Conservation (phyloP, 2,888 invertebrate genomes). For the Aphidius colemani region DNA sequence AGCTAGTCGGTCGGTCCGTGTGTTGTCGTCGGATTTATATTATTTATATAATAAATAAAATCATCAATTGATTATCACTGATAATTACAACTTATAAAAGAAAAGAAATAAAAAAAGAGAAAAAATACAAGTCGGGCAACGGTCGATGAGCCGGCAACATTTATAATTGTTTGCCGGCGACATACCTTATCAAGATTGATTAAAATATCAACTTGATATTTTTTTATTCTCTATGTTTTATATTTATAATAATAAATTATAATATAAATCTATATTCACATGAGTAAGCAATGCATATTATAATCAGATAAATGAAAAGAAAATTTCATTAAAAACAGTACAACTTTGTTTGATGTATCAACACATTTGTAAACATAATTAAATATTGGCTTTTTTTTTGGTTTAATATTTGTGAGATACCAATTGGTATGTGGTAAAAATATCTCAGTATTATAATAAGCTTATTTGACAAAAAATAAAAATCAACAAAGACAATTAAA, state of each 20-base stretch:
- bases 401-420: not conserved
- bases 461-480: not conserved
- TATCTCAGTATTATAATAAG: not conserved
- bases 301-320: no score
- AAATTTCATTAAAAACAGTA: not conserved
- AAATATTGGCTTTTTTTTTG: not conserved
- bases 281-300: no score
- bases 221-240: no score
- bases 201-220: no score
- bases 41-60: not conserved
- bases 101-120: no score
- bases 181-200: no score
- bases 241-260: no score
- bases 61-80: not conserved
- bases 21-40: conserved; percentile 34
- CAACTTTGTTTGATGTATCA: not conserved
- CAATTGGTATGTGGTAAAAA: not conserved
- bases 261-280: no score
- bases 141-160: no score
- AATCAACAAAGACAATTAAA: no score
- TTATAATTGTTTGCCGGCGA: no score
- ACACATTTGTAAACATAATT: not conserved
- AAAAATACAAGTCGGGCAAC: no score
- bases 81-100: not conserved
- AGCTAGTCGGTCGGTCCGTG: conserved; percentile 58